Percentiles rank a stretch among this genome's conserved stretches.
phyloP scores from a whole-genome alignment of 2,113 vertebrate genomes.

The Chaetops frenatus region DNA sequence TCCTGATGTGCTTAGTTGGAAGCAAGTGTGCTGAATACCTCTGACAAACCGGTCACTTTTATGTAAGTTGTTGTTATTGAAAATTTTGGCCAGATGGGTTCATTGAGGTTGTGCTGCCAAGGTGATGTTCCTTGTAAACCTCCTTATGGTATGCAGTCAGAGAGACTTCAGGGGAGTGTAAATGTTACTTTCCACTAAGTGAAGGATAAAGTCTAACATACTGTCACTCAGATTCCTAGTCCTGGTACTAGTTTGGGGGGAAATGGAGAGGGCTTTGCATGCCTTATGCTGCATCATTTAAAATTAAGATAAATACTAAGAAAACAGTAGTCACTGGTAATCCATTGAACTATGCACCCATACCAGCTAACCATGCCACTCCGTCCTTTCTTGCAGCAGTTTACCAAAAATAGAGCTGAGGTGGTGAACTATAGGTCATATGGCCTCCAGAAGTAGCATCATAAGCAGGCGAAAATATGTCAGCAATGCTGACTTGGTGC shows the following conservation, averaged over 20 bases:
- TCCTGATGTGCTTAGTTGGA: neutral
- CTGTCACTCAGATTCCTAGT: neutral
- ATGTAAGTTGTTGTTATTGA: neutral
- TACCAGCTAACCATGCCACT: neutral
- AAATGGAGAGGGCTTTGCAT: neutral
- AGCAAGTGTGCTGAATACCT: neutral
- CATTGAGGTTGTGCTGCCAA: neutral
- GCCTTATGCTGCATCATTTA: neutral
- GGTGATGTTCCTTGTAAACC: neutral
- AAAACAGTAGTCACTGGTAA: neutral
- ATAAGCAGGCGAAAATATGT: neutral
- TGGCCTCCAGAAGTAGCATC: slow-evolving; percentile 21
- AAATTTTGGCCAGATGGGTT: neutral
- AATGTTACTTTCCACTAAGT: neutral
- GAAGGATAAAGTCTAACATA: neutral
- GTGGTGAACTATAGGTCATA: neutral
- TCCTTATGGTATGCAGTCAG: neutral
- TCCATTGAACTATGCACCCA: neutral
- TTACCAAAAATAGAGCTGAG: slow-evolving; percentile 19
- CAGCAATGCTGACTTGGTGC: neutral
- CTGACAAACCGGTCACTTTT: neutral
- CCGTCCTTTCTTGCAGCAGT: slow-evolving; percentile 25
- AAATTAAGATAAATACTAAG: neutral
- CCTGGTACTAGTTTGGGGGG: neutral
- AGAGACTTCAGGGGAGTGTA: neutral